Base-by-base conservation (phyloP, 2,888 invertebrate genomes). In the Dimorphilus gyrociliatus region DNA sequence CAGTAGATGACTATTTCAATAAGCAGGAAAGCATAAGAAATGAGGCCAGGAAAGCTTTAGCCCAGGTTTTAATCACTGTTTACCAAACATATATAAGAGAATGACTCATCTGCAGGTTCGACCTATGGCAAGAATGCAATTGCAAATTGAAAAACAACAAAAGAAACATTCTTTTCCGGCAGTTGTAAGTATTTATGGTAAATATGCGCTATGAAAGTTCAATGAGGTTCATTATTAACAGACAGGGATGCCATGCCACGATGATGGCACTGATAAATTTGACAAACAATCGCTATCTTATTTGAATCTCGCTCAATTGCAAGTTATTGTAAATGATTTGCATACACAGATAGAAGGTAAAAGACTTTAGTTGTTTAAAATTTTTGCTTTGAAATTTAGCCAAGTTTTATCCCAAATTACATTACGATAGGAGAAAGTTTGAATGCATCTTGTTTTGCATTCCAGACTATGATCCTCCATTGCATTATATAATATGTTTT, bases 311-410 rank as follows among this genome's bases (percentile, higher is more conserved):
- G 81, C 85, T 21, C 86, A 88, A 65, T 66, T 86, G 36, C 81
- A 88, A 72, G 81, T 88, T 38, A 78, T 90, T 48, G 85, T 86
- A 38, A 88, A 90, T 63, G 86, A 86, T 66, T 68, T 90, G 37
- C 86, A 86, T 65, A 78, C 81, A 33, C 81, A 85, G 68, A 88
- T 90, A 54, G 86, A 88, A 64, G 65, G 71, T 71, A 54, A 55
- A n/a, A n/a, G n/a, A n/a, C n/a, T n/a, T n/a, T n/a, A n/a, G n/a
- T n/a, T n/a, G n/a, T n/a, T n/a, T n/a, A n/a, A n/a, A n/a, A n/a
- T n/a, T n/a, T n/a, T n/a, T n/a, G n/a, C n/a, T n/a, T n/a, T n/a
- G n/a, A n/a, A n/a, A n/a, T n/a, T n/a, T n/a, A n/a, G n/a, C n/a
- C n/a, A n/a, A n/a, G n/a, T n/a, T n/a, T n/a, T n/a, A n/a, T n/a